Conservation (phyloP, 2,113 vertebrate genomes). For the Xyliphius kryptos region DNA sequence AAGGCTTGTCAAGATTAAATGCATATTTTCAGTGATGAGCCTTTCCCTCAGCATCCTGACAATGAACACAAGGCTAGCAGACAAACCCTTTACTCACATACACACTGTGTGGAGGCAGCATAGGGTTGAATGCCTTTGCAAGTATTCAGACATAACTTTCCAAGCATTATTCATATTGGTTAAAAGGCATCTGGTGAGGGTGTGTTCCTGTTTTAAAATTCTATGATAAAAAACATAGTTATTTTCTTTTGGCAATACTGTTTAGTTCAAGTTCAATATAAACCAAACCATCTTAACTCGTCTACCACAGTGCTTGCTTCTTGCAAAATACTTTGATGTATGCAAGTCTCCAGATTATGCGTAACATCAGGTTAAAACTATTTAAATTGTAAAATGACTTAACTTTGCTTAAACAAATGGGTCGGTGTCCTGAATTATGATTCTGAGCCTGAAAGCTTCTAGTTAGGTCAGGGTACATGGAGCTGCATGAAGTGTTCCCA, state of each 20-base stretch:
- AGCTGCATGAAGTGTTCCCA: constrained; percentile 1
- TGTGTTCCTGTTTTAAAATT: too few relatives aligned
- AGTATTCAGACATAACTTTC: not conserved
- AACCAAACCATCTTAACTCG: not conserved
- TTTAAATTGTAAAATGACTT: too few relatives aligned
- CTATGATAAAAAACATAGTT: not conserved
- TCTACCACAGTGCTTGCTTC: constrained; percentile 3
- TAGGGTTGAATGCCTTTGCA: not conserved
- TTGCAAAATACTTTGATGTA: not conserved
- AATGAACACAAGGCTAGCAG: not conserved
- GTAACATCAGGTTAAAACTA: too few relatives aligned
- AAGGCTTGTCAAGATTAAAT: not conserved
- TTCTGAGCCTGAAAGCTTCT: too few relatives aligned
- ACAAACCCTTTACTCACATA: not conserved
- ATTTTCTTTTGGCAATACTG: not conserved
- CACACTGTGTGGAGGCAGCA: not conserved
- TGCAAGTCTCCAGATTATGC: not conserved
- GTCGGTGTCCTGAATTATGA: too few relatives aligned
- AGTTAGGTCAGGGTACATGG: too few relatives aligned
- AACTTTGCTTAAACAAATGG: too few relatives aligned
- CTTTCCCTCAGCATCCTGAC: not conserved
- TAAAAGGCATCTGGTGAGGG: constrained; percentile 17
- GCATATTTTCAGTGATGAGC: not conserved
- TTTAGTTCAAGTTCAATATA: not conserved
- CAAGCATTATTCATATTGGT: not conserved